Evolutionary conservation across 2,888 invertebrate genomes (phyloP), one percentile per base, ranked within the genome.

Genomic region (Oxycera nigricornis): DNA sequence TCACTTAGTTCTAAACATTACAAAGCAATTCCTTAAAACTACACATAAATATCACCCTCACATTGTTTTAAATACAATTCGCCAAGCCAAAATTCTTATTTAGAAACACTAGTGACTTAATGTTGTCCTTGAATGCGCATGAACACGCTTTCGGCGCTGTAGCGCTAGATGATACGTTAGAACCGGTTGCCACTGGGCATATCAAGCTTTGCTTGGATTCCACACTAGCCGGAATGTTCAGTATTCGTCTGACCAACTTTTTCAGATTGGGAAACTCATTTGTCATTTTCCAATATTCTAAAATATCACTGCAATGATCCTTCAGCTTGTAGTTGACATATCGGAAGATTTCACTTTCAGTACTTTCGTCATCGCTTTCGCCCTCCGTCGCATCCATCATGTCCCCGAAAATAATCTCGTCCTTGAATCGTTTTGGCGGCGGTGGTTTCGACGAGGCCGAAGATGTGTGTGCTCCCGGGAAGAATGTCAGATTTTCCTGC

Each of bases 321-420:
- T 70, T 70, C 55, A 70, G 31, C 20, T 70, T 70, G 31, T 70
- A 70, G 26, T 70, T 70, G 1, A 70, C 70, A 70, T 70, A 70
- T 4, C 70, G 70, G 20, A 70, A 70, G 4, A 75, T 75, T 72
- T 72, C 75, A 59, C 67, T 65, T 67, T 75, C 68, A 1, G 75
- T 65, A 1, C 61, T 57, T 57, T 75, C 75, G 28, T 75, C 75
- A 31, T 73, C 67, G 6, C 59, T 70, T 55, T 73, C 75, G 20
- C 72, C 67, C 30, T 73, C 75, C n/a, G 75, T 67, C 31, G 72
- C 72, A 57, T 75, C 75, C 75, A 75, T 75, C 57, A 75, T 73
- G 30, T 75, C 75, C 41, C 73, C 72, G 35, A 70, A 73, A 65
- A 50, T 52, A n/a, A 73, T 73, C 26, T 72, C 61, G 9, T 72